Base-by-base conservation (phyloP, 2,888 invertebrate genomes). In the Chloromyia formosa region DNA sequence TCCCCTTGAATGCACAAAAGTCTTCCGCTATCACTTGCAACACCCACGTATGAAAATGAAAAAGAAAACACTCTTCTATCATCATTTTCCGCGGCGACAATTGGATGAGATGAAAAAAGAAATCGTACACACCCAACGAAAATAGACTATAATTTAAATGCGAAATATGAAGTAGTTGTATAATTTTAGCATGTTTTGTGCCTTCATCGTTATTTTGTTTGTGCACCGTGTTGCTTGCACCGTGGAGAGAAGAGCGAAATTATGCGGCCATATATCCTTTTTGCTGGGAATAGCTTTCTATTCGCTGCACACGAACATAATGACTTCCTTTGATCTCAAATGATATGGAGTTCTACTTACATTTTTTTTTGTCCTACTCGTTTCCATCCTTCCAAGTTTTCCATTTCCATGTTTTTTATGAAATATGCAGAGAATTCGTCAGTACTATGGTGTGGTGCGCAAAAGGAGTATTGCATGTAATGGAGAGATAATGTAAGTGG, bases 291-390 rank as follows among this genome's bases (percentile, higher is more conserved):
- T 53, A 9, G 40, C 42, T 71, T 56, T 40, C 58, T 58, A 71
- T 71, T 71, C 71, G 71, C 58, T 71, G 58, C 71, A 71, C 71
- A 71, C 71, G 49, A 73, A 53, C 53, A 73, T 73, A 73, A 73
- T 73, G 73, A 73, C 73, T 73, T 73, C 61, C 73, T 73, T 73
- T 73, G 73, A 73, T 73, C 73, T 73, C 27, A 61, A 61, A 62
- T 73, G 73, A 73, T 73, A 49, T 73, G 73, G 49, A 56, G 71
- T 22, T 69, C 35, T 35, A 16, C 54, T 69, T 54, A 23, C 27
- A 23, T n/a, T 18, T 1, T 27, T 27, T 23, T 66, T 49, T 53
- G 12, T 16, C 5, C 16, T 49, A 18, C 53, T 23, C 16, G 49
- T 16, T 14, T 22, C 45, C 45, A 16, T 35, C 27, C 27, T 35